Percentiles rank a stretch among this genome's conserved stretches.
Evolutionary conservation across 2,113 vertebrate genomes (phyloP).

Genomic region (Todiramphus saurophagus): DNA sequence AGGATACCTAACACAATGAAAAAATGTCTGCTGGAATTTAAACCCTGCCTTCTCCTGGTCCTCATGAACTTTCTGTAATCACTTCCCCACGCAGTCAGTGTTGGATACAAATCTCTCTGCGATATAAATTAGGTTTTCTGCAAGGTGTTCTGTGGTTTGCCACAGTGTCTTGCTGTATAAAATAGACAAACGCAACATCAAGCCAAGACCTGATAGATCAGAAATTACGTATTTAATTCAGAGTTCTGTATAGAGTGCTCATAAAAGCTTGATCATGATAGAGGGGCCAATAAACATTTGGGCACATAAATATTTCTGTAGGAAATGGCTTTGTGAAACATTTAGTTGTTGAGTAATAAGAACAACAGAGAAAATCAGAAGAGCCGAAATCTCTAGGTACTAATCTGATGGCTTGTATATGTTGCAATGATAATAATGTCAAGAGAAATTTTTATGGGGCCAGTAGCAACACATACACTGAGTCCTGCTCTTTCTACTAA

Average conservation of each 20-base stretch:
- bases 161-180: neutral
- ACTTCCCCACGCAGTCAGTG: neutral
- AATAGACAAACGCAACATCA: slow-evolving; percentile 34
- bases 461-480: neutral
- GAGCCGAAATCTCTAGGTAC: slow-evolving; percentile 51
- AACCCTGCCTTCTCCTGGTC: neutral
- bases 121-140: neutral
- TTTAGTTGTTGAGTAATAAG: slow-evolving; percentile 68
- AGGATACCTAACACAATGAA: neutral
- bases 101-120: slow-evolving; percentile 23
- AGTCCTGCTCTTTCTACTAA: neutral
- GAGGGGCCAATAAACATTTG: slow-evolving; percentile 70
- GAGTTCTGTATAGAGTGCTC: slow-evolving; percentile 57
- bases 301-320: slow-evolving; percentile 69
- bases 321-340: slow-evolving; percentile 71
- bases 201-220: neutral
- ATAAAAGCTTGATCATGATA: slow-evolving; percentile 70
- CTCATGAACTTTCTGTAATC: slow-evolving; percentile 15
- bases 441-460: slow-evolving; percentile 33
- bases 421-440: slow-evolving; percentile 8
- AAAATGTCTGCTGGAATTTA: neutral
- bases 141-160: neutral
- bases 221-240: slow-evolving; percentile 73
- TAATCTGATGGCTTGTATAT: slow-evolving; percentile 27
- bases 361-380: slow-evolving; percentile 57